Conservation (phyloP, 23 tunicate species). For the Halocynthia aurantium region DNA sequence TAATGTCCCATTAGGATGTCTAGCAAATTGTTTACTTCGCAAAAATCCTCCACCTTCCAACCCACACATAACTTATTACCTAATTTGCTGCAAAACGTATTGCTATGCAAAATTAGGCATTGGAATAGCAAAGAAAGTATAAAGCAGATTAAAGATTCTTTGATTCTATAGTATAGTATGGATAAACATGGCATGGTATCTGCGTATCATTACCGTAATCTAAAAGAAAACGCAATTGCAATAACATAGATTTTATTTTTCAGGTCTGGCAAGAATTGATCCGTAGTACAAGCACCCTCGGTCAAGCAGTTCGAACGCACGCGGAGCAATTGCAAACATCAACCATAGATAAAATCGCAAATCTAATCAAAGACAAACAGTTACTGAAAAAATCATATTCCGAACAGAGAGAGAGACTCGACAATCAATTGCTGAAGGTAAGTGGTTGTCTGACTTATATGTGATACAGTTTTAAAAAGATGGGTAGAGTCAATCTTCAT, state of each 20-base stretch:
- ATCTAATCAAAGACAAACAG: slow-evolving; percentile 54
- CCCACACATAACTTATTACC: too few relatives aligned
- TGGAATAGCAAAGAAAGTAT: too few relatives aligned
- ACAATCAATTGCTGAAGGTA: slow-evolving; percentile 69
- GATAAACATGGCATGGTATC: not conserved
- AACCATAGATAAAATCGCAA: slow-evolving; percentile 45
- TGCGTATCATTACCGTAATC: not conserved
- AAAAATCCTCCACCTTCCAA: too few relatives aligned
- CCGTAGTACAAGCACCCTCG: slow-evolving; percentile 31
- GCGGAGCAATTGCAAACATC: slow-evolving; percentile 45
- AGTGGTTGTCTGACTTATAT: not conserved
- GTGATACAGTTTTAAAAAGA: not conserved
- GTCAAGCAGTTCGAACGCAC: slow-evolving; percentile 34
- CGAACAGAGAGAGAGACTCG: slow-evolving; percentile 67
- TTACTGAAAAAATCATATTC: slow-evolving; percentile 47
- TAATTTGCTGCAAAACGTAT: too few relatives aligned
- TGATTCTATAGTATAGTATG: not conserved
- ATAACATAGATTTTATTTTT: not conserved
- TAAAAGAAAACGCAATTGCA: not conserved
- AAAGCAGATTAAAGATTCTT: not conserved
- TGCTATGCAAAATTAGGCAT: too few relatives aligned
- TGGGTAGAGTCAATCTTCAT: too few relatives aligned
- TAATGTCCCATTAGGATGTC: not conserved
- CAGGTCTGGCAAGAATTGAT: slow-evolving; percentile 79
- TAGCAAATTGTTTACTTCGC: not conserved